Conservation (phyloP, 2,888 invertebrate species). For the Bombyx huttoni region DNA sequence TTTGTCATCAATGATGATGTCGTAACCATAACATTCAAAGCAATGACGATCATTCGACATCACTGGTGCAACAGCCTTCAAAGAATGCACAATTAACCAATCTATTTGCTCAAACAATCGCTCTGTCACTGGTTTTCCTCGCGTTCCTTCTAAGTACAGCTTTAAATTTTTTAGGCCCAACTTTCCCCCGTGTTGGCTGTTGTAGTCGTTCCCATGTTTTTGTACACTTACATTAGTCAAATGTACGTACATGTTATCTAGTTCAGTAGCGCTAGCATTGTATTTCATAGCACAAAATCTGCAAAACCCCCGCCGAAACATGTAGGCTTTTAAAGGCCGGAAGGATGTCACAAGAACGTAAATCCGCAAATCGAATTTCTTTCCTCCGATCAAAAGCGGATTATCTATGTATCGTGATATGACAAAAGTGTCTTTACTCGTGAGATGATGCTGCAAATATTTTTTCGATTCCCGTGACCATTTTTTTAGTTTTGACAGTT, state of each 20-base stretch:
- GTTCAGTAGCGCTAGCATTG: constrained; percentile 87
- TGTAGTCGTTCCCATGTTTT: constrained; percentile 96
- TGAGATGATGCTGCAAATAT: constrained; percentile 85
- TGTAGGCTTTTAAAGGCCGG: constrained; percentile 92
- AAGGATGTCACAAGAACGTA: constrained; percentile 95
- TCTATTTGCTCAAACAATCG: constrained; percentile 89
- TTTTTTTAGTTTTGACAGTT: constrained; percentile 92
- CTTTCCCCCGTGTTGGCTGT: constrained; percentile 94
- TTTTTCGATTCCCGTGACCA: constrained; percentile 91
- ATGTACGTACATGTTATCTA: constrained; percentile 95
- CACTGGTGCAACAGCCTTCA: constrained; percentile 92
- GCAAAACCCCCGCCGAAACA: constrained; percentile 94
- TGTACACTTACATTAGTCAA: constrained; percentile 98
- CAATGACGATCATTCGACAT: constrained; percentile 95
- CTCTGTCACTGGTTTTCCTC: constrained; percentile 90
- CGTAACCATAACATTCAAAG: constrained; percentile 96
- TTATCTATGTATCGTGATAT: constrained; percentile 98
- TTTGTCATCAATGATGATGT: constrained; percentile 95
- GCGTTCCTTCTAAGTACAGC: constrained; percentile 90
- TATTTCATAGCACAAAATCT: constrained; percentile 97
- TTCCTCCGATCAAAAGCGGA: constrained; percentile 94
- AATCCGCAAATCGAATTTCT: constrained; percentile 94
- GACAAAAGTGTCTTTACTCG: constrained; percentile 90
- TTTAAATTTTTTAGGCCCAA: constrained; percentile 93
- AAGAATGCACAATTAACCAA: constrained; percentile 92